Evolutionary conservation across 2,888 invertebrate genomes (phyloP), one percentile per base, ranked within the genome.

Genomic region (Ophioninae sp.): DNA sequence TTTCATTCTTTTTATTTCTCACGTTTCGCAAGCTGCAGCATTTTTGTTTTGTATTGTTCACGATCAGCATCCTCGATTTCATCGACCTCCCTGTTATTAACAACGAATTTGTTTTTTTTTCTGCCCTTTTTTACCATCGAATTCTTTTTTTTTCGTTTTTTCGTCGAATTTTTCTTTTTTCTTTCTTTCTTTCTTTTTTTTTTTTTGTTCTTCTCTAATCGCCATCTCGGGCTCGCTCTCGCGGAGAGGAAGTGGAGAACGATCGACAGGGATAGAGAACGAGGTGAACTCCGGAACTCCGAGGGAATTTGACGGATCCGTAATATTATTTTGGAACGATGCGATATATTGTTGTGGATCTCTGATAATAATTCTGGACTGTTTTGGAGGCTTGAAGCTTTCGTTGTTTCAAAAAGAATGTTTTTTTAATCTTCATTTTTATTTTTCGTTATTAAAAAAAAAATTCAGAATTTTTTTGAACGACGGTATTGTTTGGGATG

Each of bases 31-130:
- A n/a, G 57, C 57, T 79, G 81, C 79, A 84, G 81, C 81, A 64
- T 61, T 8, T 72, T 50, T 78, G 62, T 81, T 2, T 59, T 68
- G n/a, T n/a, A n/a, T n/a, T 76, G 50, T 76, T 79, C 79, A 68
- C 75, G 74, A 80, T 57, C 75, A 62, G 68, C 68, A 50, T 72
- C 79, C 79, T 68, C 82, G 79, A 82, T 82, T 62, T 59, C n/a
- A 81, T 84, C 84, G 84, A 79, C 70, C 72, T 81, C 67, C 59
- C 59, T 68, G 65, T 68, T 76, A 73, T 21, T 30, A 30, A 64
- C 67, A 62, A 75, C 50, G 69, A 73, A 76, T 73, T 61, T 41
- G 56, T 56, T 57, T 68, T 39, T 59, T 73, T 39, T 69, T 56
- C 39, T 21, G 59, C 59, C 17, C 10, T 21, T 79, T 73, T 81